phyloP scores from a whole-genome alignment of 2,113 vertebrate species.

The Semnornis frantzii region DNA sequence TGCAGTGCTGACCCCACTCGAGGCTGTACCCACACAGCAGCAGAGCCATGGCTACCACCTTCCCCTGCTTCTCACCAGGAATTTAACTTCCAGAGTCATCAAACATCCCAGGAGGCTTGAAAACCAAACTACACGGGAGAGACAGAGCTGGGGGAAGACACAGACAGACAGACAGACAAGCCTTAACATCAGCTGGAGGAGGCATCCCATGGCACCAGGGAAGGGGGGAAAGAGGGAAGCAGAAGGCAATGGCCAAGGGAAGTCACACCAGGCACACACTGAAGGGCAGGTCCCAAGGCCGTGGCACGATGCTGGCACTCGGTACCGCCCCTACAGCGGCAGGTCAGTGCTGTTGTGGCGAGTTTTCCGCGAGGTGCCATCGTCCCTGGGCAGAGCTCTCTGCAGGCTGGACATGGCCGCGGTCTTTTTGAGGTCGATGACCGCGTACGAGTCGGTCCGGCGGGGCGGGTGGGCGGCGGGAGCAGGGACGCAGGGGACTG shows the following conservation, averaged over 20 bases:
- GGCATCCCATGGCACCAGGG: neutral
- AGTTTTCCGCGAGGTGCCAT: constrained; percentile 96
- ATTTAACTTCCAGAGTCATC: constrained; percentile 26
- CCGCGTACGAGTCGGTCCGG: constrained; percentile 91
- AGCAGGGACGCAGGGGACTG: neutral
- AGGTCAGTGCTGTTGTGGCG: constrained; percentile 99
- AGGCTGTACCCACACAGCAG: neutral
- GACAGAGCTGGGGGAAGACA: neutral
- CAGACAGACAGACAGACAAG: constrained; percentile 2
- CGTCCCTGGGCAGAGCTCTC: constrained; percentile 94
- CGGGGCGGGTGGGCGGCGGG: constrained; percentile 60
- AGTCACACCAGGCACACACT: neutral
- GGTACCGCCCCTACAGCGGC: constrained; percentile 83
- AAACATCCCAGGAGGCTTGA: constrained; percentile 2
- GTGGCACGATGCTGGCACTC: neutral
- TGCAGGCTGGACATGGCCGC: constrained; percentile 98
- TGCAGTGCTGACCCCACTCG: neutral
- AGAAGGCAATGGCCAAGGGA: neutral
- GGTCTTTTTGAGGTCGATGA: constrained; percentile 98
- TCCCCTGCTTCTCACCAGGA: neutral
- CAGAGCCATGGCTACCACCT: neutral
- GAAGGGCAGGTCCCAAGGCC: constrained; percentile 5
- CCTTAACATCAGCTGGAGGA: neutral
- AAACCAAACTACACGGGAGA: constrained; percentile 12
- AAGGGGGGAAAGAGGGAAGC: neutral